A percentile compares a stretch with the other conserved stretches of the same genome.
These are phyloP conservation scores for Salminus brasiliensis DNA, from an alignment of 2,113 vertebrate genomes.

Conservation along the genomic window DNA sequence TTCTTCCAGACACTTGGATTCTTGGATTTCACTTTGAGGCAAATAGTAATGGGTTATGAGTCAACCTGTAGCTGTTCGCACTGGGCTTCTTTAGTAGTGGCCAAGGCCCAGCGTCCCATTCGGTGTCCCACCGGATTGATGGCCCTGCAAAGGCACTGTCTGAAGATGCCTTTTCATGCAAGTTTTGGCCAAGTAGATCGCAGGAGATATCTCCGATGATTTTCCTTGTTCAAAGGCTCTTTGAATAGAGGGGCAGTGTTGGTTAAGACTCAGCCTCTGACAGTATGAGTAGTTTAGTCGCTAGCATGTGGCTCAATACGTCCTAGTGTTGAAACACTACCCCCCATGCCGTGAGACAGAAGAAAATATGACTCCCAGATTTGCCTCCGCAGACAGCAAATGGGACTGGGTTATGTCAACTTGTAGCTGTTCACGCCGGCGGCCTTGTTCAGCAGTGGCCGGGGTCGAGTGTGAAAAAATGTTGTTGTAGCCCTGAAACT, in stretches of 20 bases:
- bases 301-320: slow-evolving; percentile 22
- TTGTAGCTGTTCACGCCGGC: slow-evolving; percentile 36
- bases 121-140: slow-evolving; percentile 42
- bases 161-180: slow-evolving; percentile 51
- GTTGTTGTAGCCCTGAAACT: not conserved
- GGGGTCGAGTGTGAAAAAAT: slow-evolving; percentile 36
- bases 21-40: not conserved
- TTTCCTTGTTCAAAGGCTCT: not conserved
- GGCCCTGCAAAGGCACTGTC: slow-evolving; percentile 46
- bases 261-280: not conserved
- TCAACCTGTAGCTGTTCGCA: slow-evolving; percentile 40
- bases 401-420: slow-evolving; percentile 42
- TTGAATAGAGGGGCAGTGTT: too few relatives aligned
- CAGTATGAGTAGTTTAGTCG: not conserved
- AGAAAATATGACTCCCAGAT: slow-evolving; percentile 3
- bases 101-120: slow-evolving; percentile 18
- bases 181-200: not conserved
- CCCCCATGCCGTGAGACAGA: not conserved
- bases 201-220: too few relatives aligned
- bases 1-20: not conserved
- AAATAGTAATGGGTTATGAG: slow-evolving; percentile 41
- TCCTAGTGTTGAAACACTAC: slow-evolving; percentile 26
- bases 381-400: slow-evolving; percentile 33
- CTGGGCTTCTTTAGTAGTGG: slow-evolving; percentile 17
- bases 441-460: slow-evolving; percentile 35